Evolutionary conservation across 2,113 vertebrate genomes (phyloP).

Genomic region (Brienomyrus longianalis): DNA sequence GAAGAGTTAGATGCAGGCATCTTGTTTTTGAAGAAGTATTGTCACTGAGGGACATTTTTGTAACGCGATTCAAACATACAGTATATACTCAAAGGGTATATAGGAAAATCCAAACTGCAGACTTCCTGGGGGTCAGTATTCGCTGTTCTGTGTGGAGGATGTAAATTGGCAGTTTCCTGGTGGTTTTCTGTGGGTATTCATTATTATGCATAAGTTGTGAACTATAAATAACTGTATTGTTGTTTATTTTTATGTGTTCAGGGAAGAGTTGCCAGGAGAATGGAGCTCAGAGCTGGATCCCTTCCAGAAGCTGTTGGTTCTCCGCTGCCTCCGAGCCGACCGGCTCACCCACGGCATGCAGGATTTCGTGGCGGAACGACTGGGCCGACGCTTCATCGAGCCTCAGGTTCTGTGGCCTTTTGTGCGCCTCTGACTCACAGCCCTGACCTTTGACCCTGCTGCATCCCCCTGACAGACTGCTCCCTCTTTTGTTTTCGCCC

Average conservation of each 20-base stretch:
- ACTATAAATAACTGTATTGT: background rate
- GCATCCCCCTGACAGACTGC: background rate
- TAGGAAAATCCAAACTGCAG: background rate
- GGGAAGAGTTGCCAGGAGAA: constrained; percentile 67
- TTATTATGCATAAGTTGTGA: background rate
- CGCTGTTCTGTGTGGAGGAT: background rate
- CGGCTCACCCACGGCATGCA: constrained; percentile 79
- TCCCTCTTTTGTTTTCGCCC: constrained; percentile 26
- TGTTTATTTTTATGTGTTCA: constrained; percentile 36
- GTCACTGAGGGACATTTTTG: too few species aligned
- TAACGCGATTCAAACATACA: background rate
- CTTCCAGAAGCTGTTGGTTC: constrained; percentile 80
- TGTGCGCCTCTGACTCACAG: background rate
- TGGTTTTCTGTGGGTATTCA: background rate
- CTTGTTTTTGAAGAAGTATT: background rate
- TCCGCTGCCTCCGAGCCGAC: constrained; percentile 78
- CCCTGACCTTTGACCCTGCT: background rate
- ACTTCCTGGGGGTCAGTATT: background rate
- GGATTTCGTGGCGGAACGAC: constrained; percentile 72
- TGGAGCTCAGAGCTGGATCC: constrained; percentile 66
- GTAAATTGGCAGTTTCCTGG: background rate
- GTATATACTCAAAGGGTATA: background rate
- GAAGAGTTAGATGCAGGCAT: background rate
- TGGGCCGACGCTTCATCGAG: constrained; percentile 78
- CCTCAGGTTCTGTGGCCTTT: constrained; percentile 60